A percentile compares a stretch with the other conserved stretches of the same genome.
Evolutionary conservation across 2,888 invertebrate genomes (phyloP).

Genomic region (Hydriomena furcata): DNA sequence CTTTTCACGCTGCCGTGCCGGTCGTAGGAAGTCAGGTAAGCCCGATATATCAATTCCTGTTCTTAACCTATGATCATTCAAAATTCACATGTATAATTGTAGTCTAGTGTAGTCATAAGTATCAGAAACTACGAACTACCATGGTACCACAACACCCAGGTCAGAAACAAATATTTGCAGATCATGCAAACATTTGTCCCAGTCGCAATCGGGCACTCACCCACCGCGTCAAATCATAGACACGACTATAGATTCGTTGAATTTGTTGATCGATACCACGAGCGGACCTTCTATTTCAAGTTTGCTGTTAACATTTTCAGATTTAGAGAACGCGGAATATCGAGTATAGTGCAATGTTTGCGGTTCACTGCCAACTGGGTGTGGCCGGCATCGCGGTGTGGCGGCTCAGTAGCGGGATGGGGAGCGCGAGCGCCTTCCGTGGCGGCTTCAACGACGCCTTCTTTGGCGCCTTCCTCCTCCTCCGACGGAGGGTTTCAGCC

Average conservation of each 20-base stretch:
- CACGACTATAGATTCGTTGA: background rate
- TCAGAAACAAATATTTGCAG: too few species aligned
- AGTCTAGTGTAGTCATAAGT: too few species aligned
- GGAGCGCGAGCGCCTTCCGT: constrained; percentile 51
- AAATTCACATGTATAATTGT: too few species aligned
- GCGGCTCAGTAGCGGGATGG: constrained; percentile 59
- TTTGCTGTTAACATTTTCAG: constrained; percentile 66
- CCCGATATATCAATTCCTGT: too few species aligned
- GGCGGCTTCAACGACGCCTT: constrained; percentile 60
- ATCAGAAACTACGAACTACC: too few species aligned
- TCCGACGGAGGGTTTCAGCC: constrained; percentile 94
- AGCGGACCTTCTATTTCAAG: background rate
- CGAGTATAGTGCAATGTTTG: constrained; percentile 91
- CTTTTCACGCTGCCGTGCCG: constrained; percentile 41
- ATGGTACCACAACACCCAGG: too few species aligned
- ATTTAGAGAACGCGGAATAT: constrained; percentile 97
- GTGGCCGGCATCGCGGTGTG: constrained; percentile 89
- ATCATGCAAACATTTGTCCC: too few species aligned
- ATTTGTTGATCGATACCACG: too few species aligned
- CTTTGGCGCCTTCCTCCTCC: constrained; percentile 83
- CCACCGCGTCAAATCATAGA: too few species aligned
- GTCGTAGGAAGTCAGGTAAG: constrained; percentile 75
- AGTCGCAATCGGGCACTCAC: too few species aligned
- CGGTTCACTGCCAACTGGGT: constrained; percentile 87
- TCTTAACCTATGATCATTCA: too few species aligned